Percentiles rank a stretch among this genome's conserved stretches.
These are phyloP conservation scores for Pseudorectes ferrugineus DNA, from an alignment of 2,113 vertebrate genomes.

Conservation along the genomic window DNA sequence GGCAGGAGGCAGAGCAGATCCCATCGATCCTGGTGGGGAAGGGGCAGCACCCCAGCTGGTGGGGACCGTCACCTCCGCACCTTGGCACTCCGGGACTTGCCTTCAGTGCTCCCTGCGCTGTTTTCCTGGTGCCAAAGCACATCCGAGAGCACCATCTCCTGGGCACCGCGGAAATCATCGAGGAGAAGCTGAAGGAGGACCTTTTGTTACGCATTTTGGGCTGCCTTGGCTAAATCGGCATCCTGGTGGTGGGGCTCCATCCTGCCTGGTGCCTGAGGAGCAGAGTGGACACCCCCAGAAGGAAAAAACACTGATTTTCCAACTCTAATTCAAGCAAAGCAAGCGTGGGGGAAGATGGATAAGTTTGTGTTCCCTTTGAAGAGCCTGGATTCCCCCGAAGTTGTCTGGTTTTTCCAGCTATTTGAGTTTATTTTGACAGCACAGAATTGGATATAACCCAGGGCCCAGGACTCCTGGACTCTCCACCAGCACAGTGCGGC, in stretches of 20 bases:
- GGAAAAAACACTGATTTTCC: neutral
- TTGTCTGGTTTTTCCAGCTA: neutral
- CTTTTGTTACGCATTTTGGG: rapidly evolving
- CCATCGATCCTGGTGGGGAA: neutral
- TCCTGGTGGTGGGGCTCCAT: neutral
- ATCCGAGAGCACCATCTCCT: conserved; percentile 43
- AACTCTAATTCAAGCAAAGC: neutral
- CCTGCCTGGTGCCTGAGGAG: neutral
- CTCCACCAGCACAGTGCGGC: neutral
- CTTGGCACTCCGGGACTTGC: rapidly evolving
- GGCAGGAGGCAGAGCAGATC: neutral
- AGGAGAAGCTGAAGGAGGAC: neutral
- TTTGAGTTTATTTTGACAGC: neutral
- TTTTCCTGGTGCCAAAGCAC: neutral
- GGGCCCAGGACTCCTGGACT: neutral
- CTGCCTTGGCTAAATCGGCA: rapidly evolving
- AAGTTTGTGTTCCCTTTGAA: neutral
- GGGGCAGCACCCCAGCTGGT: neutral
- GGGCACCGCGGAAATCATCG: neutral
- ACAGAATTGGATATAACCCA: neutral
- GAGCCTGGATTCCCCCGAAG: neutral
- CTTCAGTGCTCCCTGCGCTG: rapidly evolving
- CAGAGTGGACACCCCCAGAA: neutral
- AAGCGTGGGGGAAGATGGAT: neutral
- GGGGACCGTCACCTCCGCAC: neutral